Percentiles rank a stretch among this genome's conserved stretches.
Evolutionary conservation across 2,888 invertebrate species (phyloP).

Genomic region (Ichneumoninae sp.): DNA sequence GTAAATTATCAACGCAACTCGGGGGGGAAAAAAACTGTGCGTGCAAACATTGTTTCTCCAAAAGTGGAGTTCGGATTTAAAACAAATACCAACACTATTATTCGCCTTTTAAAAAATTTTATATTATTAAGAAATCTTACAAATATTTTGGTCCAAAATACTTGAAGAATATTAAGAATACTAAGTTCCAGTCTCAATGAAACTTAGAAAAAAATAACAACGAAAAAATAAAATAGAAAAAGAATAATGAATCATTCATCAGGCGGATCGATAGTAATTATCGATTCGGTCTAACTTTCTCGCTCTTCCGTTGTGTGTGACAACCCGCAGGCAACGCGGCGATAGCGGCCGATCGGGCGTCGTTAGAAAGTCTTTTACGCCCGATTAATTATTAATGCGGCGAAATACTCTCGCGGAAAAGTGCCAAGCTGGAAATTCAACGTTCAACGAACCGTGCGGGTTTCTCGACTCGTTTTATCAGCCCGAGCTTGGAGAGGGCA

Average conservation of each 20-base stretch:
- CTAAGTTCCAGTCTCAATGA: too few relatives aligned
- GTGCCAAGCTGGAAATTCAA: not conserved
- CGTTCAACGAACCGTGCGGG: constrained; percentile 9
- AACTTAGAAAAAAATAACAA: not conserved
- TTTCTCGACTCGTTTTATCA: constrained; percentile 2
- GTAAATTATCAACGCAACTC: not conserved
- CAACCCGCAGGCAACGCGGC: constrained; percentile 21
- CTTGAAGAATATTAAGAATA: too few relatives aligned
- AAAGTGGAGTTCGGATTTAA: not conserved
- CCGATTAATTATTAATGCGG: constrained; percentile 70
- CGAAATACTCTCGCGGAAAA: constrained; percentile 22
- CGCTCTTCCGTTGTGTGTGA: constrained; percentile 59
- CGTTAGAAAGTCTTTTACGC: constrained; percentile 79
- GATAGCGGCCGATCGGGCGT: constrained; percentile 53
- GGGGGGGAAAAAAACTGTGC: constrained; percentile 12
- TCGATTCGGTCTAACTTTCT: constrained; percentile 66
- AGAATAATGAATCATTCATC: not conserved
- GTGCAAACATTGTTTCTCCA: not conserved
- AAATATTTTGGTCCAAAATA: too few relatives aligned
- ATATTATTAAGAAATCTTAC: too few relatives aligned
- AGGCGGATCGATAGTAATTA: constrained; percentile 50
- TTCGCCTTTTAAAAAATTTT: too few relatives aligned
- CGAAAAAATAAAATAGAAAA: not conserved
- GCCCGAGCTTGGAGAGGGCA: not conserved
- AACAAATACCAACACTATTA: too few relatives aligned